Conservation (phyloP, 1,140 invertebrate genomes). For the Zeugodacus cucurbitae region DNA sequence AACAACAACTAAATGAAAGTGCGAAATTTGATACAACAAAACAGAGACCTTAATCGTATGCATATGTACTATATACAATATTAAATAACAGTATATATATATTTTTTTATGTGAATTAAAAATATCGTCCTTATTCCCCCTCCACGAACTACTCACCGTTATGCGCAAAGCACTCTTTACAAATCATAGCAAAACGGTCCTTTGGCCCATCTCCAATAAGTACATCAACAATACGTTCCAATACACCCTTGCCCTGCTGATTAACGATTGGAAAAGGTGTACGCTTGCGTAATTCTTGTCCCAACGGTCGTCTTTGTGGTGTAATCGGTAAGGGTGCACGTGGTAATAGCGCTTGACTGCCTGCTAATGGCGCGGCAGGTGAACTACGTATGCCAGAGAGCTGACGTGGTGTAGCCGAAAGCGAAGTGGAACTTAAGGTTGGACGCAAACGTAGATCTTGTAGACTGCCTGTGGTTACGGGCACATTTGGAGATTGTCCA, state of each 20-base stretch:
- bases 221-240: constrained; percentile 94
- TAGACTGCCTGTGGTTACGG: not conserved
- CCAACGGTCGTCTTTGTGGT: not conserved
- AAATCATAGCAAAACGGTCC: constrained; percentile 95
- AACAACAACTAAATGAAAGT: too few relatives aligned
- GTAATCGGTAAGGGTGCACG: not conserved
- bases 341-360: not conserved
- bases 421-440: not conserved
- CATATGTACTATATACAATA: too few relatives aligned
- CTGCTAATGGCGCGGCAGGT: not conserved
- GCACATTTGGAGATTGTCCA: not conserved
- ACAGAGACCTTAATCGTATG: too few relatives aligned
- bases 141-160: constrained; percentile 74
- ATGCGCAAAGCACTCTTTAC: constrained; percentile 87
- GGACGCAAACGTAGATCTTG: not conserved
- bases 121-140: too few relatives aligned
- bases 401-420: not conserved
- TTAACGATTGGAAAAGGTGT: constrained; percentile 63
- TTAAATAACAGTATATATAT: too few relatives aligned
- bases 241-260: constrained; percentile 71
- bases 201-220: constrained; percentile 94
- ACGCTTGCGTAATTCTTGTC: constrained; percentile 60
- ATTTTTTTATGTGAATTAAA: too few relatives aligned
- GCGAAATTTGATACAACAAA: too few relatives aligned
- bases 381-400: not conserved